Percentiles rank a stretch among this genome's conserved stretches.
Evolutionary conservation across 2,888 invertebrate genomes (phyloP).

Genomic region (Watsonalla binaria): DNA sequence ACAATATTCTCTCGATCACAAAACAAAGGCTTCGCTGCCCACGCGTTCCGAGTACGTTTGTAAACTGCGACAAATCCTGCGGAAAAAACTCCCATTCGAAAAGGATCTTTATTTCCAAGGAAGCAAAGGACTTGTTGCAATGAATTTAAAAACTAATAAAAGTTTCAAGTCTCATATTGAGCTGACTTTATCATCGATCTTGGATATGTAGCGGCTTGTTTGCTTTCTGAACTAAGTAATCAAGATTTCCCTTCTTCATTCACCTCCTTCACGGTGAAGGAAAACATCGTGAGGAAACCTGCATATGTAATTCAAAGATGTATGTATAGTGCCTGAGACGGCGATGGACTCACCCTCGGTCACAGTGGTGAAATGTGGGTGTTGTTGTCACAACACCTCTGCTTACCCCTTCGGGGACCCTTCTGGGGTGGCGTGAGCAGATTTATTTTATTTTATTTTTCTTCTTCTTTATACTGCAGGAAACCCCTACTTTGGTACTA

Average conservation of each 20-base stretch:
- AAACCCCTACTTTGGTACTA: neutral
- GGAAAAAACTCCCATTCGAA: neutral
- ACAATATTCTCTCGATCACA: neutral
- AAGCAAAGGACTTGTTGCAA: neutral
- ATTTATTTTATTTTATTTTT: no score
- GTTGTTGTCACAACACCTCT: no score
- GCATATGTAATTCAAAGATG: no score
- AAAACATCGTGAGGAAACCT: no score
- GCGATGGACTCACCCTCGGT: no score
- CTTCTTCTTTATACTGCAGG: neutral
- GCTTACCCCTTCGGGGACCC: no score
- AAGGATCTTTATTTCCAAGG: neutral
- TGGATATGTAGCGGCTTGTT: neutral
- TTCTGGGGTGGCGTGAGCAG: no score
- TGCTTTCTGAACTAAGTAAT: neutral
- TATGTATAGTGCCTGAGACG: no score
- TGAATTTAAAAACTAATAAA: neutral
- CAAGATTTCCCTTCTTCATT: neutral
- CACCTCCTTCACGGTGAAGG: neutral
- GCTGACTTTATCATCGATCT: conserved; percentile 2
- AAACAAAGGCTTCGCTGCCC: neutral
- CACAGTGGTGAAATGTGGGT: no score
- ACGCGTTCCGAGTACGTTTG: neutral
- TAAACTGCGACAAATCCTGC: neutral
- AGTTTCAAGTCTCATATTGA: conserved; percentile 1